Conservation (phyloP, 1,140 invertebrate species). For the Pygmarrhopalites habei region DNA sequence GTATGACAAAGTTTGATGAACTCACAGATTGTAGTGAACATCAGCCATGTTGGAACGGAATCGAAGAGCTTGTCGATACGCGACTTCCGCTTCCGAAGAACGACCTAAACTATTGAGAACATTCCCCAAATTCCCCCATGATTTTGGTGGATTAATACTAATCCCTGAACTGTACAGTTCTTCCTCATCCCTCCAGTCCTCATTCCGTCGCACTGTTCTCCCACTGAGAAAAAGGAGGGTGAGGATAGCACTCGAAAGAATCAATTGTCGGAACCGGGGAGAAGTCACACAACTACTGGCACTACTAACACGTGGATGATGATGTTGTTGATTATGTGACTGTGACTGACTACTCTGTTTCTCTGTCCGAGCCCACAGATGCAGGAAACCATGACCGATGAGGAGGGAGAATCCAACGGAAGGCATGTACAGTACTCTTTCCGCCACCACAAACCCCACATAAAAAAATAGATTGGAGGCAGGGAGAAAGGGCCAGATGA, state of each 20-base stretch:
- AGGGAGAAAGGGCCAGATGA: constrained; percentile 84
- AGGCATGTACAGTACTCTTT: constrained; percentile 88
- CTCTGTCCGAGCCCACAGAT: constrained; percentile 13
- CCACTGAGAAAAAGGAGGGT: constrained; percentile 57
- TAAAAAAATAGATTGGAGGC: constrained; percentile 91
- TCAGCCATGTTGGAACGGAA: constrained; percentile 92
- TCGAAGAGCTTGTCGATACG: constrained; percentile 74
- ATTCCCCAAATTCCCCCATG: constrained; percentile 72
- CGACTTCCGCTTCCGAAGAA: constrained; percentile 74
- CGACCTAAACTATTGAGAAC: constrained; percentile 78
- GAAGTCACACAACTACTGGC: too few species aligned
- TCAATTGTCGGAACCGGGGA: neutral
- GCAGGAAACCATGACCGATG: constrained; percentile 58
- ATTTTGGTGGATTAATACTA: constrained; percentile 89
- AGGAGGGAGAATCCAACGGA: constrained; percentile 91
- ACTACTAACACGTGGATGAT: too few species aligned
- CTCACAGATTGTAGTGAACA: constrained; percentile 96
- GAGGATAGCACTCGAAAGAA: neutral
- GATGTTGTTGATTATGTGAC: neutral
- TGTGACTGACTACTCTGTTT: neutral
- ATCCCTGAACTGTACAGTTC: constrained; percentile 84
- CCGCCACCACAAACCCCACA: constrained; percentile 94
- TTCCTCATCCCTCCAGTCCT: constrained; percentile 89
- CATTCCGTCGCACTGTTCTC: constrained; percentile 72
- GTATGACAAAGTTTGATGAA: too few species aligned